phyloP scores from a whole-genome alignment of 2,113 vertebrate species.

The Gambusia affinis region DNA sequence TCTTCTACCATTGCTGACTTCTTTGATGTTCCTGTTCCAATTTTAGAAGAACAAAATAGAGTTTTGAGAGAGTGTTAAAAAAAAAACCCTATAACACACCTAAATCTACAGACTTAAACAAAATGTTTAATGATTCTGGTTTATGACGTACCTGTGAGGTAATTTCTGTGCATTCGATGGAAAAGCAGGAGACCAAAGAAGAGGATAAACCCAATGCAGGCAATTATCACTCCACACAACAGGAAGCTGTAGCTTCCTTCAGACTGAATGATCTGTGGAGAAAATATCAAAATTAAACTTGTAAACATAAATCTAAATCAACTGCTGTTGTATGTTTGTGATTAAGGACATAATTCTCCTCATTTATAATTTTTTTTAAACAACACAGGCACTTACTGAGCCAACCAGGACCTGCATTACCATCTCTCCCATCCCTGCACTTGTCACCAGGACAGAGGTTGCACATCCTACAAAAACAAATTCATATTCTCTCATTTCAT shows the following conservation, averaged over 20 bases:
- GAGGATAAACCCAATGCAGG: conserved; percentile 86
- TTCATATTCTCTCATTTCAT: not conserved
- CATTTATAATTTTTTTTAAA: conserved; percentile 2
- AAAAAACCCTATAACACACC: not conserved
- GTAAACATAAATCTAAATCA: conserved; percentile 22
- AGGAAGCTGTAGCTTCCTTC: conserved; percentile 93
- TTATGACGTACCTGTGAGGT: conserved; percentile 83
- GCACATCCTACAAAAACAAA: conserved; percentile 86
- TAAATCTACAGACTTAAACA: not conserved
- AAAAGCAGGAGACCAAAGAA: conserved; percentile 88
- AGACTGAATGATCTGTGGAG: conserved; percentile 87
- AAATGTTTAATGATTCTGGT: not conserved
- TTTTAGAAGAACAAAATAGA: not conserved
- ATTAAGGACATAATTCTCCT: conserved; percentile 9
- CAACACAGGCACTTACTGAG: conserved; percentile 76
- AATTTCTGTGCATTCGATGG: conserved; percentile 87
- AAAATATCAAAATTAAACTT: conserved; percentile 27
- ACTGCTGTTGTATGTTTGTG: not conserved
- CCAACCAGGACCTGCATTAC: conserved; percentile 92
- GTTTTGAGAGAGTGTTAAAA: conserved; percentile 7
- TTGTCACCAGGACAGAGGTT: conserved; percentile 91
- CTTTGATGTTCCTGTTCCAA: conserved; percentile 67
- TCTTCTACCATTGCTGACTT: conserved; percentile 75
- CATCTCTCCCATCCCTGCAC: conserved; percentile 94
- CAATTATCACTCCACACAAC: conserved; percentile 90